Percentiles rank a stretch among this genome's conserved stretches.
phyloP scores from a whole-genome alignment of 1,140 invertebrate species.

The Atta cephalotes region DNA sequence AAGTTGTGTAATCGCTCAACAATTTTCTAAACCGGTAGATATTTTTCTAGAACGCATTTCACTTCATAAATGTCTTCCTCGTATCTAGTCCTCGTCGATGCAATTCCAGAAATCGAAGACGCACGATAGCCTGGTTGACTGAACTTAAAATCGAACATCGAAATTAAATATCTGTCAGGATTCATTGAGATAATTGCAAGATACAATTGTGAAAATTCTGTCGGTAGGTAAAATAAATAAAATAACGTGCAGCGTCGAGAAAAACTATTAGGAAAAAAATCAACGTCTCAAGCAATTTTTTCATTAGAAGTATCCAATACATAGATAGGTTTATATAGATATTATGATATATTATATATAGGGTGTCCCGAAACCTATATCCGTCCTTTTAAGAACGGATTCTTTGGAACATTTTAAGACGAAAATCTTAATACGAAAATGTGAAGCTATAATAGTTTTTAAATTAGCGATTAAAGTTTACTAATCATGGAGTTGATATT shows the following conservation, averaged over 20 bases:
- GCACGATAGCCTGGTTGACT: neutral
- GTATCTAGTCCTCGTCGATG: constrained; percentile 58
- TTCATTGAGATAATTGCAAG: constrained; percentile 17
- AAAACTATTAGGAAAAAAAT: neutral
- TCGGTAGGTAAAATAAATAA: constrained; percentile 29
- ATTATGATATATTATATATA: neutral
- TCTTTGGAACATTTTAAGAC: too few species aligned
- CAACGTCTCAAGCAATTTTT: neutral
- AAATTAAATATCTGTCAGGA: constrained; percentile 48
- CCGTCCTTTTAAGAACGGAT: too few species aligned
- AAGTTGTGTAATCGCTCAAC: constrained; percentile 14
- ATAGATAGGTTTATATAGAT: constrained; percentile 1
- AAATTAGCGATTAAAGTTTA: too few species aligned
- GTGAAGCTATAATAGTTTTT: too few species aligned
- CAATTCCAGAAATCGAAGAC: constrained; percentile 42
- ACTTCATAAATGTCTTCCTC: constrained; percentile 62
- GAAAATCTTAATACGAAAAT: too few species aligned
- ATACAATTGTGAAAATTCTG: constrained; percentile 20
- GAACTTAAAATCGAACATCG: constrained; percentile 39
- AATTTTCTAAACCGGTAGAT: constrained; percentile 25
- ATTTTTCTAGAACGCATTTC: constrained; percentile 32
- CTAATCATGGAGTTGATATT: too few species aligned
- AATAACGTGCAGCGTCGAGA: constrained; percentile 51
- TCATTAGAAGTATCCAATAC: neutral
- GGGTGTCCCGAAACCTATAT: too few species aligned